phyloP scores from a whole-genome alignment of 2,797 vertebrate species.

The Naso thynnoides region DNA sequence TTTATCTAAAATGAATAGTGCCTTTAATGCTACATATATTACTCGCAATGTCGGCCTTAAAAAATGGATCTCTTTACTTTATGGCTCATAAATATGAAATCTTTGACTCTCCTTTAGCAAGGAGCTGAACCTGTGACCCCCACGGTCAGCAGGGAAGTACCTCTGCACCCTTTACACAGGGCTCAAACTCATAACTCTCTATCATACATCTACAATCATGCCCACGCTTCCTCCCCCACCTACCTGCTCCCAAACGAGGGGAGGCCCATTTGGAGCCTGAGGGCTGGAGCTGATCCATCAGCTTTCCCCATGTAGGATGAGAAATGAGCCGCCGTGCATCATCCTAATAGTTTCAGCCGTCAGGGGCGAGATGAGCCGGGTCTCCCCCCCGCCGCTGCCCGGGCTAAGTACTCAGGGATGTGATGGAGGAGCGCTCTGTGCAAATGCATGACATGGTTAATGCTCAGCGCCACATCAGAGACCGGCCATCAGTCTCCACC shows the following conservation, averaged over 20 bases:
- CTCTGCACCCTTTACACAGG: slow-evolving; percentile 28
- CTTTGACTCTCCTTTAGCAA: slow-evolving; percentile 33
- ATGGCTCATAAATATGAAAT: slow-evolving; percentile 51
- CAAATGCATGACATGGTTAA: slow-evolving; percentile 78
- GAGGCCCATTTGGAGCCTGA: slow-evolving; percentile 55
- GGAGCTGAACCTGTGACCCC: slow-evolving; percentile 52
- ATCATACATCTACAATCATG: slow-evolving; percentile 44
- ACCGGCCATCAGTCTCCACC: slow-evolving; percentile 60
- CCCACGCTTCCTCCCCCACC: slow-evolving; percentile 19
- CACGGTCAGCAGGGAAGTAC: slow-evolving; percentile 24
- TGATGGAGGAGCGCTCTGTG: slow-evolving; percentile 73
- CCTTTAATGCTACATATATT: slow-evolving; percentile 24
- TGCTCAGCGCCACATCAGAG: slow-evolving; percentile 70
- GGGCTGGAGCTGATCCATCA: slow-evolving; percentile 74
- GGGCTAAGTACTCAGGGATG: slow-evolving; percentile 71
- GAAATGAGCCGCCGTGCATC: slow-evolving; percentile 77
- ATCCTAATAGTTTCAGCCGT: slow-evolving; percentile 74
- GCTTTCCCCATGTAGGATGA: slow-evolving; percentile 66
- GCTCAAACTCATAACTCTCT: slow-evolving; percentile 63
- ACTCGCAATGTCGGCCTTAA: slow-evolving; percentile 5
- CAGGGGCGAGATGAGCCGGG: slow-evolving; percentile 63
- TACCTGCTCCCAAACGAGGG: slow-evolving; percentile 31
- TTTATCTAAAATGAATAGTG: slow-evolving; percentile 37
- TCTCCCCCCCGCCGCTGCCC: slow-evolving; percentile 41
- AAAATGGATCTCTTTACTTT: background rate